Percentiles rank a stretch among this genome's conserved stretches.
phyloP scores from a whole-genome alignment of 2,797 vertebrate species.

The Siniperca undulata region DNA sequence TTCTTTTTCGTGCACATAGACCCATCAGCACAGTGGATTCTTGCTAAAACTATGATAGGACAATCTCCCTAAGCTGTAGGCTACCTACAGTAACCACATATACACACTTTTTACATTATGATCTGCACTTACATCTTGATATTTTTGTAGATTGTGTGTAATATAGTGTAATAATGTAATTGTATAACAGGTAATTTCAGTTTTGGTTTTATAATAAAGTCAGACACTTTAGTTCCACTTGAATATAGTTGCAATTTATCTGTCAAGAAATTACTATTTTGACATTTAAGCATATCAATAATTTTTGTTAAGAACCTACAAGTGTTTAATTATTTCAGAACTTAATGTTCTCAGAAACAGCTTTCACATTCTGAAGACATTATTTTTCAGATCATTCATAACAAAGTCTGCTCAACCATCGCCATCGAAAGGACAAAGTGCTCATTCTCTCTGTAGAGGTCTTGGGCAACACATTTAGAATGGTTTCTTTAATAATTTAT shows the following conservation, averaged over 20 bases:
- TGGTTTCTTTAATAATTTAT: slow-evolving; percentile 82
- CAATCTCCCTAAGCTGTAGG: slow-evolving; percentile 4
- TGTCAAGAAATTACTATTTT: neutral
- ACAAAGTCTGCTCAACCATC: slow-evolving; percentile 28
- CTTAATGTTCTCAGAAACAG: neutral
- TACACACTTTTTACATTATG: neutral
- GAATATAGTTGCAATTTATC: neutral
- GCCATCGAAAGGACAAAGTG: slow-evolving; percentile 50
- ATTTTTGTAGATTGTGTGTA: neutral
- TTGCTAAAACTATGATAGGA: slow-evolving; percentile 26
- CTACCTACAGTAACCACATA: neutral
- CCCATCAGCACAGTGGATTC: slow-evolving; percentile 13
- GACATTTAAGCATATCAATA: neutral
- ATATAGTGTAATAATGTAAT: neutral
- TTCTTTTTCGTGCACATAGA: slow-evolving; percentile 20
- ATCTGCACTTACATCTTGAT: neutral
- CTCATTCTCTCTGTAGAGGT: slow-evolving; percentile 50
- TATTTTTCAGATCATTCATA: slow-evolving; percentile 39
- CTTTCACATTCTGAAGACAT: slow-evolving; percentile 29
- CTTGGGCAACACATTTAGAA: slow-evolving; percentile 72
- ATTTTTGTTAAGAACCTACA: slow-evolving; percentile 5
- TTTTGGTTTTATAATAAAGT: neutral
- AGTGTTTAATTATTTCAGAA: slow-evolving; percentile 17
- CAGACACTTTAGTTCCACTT: neutral
- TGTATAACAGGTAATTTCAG: neutral